Evolutionary conservation across 2,888 invertebrate genomes (phyloP), one percentile per base, ranked within the genome.

Genomic region (Cheilosia soror): DNA sequence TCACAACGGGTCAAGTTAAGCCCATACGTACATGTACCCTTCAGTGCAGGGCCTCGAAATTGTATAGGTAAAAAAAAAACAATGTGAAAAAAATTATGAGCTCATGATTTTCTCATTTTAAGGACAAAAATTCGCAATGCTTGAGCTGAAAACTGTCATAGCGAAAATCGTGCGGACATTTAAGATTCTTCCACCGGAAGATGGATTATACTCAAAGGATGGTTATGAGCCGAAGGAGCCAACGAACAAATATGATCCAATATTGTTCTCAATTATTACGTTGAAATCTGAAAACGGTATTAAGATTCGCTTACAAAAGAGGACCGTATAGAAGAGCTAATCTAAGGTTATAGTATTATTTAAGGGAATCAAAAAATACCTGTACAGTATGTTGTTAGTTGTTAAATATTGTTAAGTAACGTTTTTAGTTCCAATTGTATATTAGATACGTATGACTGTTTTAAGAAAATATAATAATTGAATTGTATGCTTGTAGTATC

Each of bases 41-140:
- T 95, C 77, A 95, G 95, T 88, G 95, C 95, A 7, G 95, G 95
- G 0, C 94, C 94, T 0, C 93, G 95, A 55, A 95, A 95, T 88
- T 95, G 95, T 87, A 94, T 95, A 79, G 91, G 91, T 69, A 49
- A 27, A 75, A 20, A 15, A 29, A 75, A 15, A 15, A 29, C 7
- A 13, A 11, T 9, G 49, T 20, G 20, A 55, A 58, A 0, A 13
- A n/a, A 33, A 1, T 11, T 37, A 11, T 13, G 3, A 1, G 5
- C 13, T 5, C 5, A 3, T 13, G 25, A 3, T 33, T 20, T 63
- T 44, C 13, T 31, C 58, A 9, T 53, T 58, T 53, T 40, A 6
- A 88, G 92, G 93, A 15, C 93, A 93, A 89, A 93, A 93, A 88
- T 93, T 92, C 89, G 93, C 92, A 47, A 91, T 94, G 90, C 89